Evolutionary conservation across 2,113 vertebrate species (phyloP), one percentile per base, ranked within the genome.

Genomic region (Microcebus lehilahytsara): DNA sequence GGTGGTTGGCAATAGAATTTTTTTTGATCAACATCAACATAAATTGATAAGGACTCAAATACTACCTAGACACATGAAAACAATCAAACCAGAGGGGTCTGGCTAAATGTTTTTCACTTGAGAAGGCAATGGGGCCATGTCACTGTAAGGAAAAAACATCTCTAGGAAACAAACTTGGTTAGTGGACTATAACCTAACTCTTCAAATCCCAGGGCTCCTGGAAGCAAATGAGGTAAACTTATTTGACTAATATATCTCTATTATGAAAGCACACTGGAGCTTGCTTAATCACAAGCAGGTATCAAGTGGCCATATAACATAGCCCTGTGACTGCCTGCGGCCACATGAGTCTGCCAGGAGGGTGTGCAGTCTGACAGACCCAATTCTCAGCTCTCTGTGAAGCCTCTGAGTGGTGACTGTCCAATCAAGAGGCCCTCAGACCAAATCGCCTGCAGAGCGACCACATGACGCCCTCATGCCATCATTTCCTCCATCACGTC

Each of bases 121-220:
- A 95, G 90, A 96, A 97, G 89, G 83, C 42, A 81, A 83, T 85
- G 77, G 42, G 89, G 22, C 85, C 94, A 91, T 11, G 89, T n/a
- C 94, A 85, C 83, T 69, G 11, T 71, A 78, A 81, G 53, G 53
- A 69, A 95, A 95, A 93, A 75, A n/a, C 86, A 88, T 37, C 87
- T 72, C 79, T 94, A 56, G 89, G 79, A 97, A 91, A 80, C 89
- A 66, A 90, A 94, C 25, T 75, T 96, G 83, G 32, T 84, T 96
- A 96, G 93, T 93, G 58, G 27, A 74, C 72, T 79, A 34, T 86
- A 94, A 37, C 74, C 80, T 84, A 86, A 90, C 60, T 90, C 69
- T 86, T 92, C 27, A 75, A 84, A 67, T 85, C 20, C 77, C 34
- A 88, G 58, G 27, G 66, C 58, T 92, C 20, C 20, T 77, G 79